Percentiles rank a stretch among this genome's conserved stretches.
Evolutionary conservation across 1,140 invertebrate species (phyloP).

Genomic region (Hormaphis cornu): DNA sequence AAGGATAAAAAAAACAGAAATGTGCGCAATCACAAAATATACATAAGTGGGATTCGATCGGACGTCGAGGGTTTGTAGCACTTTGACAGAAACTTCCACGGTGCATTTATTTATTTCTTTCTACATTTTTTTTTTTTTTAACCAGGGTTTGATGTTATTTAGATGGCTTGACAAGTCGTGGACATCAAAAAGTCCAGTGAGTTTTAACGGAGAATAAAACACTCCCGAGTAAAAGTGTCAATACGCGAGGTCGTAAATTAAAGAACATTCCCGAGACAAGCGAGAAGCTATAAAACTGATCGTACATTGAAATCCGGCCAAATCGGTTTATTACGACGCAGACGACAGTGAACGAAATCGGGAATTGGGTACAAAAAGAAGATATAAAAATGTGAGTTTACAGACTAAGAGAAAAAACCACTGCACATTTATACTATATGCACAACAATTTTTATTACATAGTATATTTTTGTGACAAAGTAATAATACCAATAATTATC

Average conservation of each 20-base stretch:
- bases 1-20: no score
- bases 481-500: background rate
- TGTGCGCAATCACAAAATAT: no score
- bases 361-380: constrained; percentile 8
- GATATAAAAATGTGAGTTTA: background rate
- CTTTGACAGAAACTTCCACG: no score
- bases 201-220: constrained; percentile 2
- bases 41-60: no score
- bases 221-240: constrained; percentile 1
- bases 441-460: background rate
- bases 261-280: background rate
- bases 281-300: constrained; percentile 16
- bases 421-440: background rate
- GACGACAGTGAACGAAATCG: constrained; percentile 1
- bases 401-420: background rate
- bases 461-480: background rate
- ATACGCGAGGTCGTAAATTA: constrained; percentile 9
- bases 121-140: background rate
- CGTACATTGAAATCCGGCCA: constrained; percentile 26
- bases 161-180: background rate
- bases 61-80: no score
- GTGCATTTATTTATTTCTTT: background rate
- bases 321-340: constrained; percentile 22
- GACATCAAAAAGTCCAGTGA: constrained; percentile 2
- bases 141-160: background rate